Evolutionary conservation across 2,113 vertebrate species (phyloP).

Genomic region (Myrmophylax atrothorax): DNA sequence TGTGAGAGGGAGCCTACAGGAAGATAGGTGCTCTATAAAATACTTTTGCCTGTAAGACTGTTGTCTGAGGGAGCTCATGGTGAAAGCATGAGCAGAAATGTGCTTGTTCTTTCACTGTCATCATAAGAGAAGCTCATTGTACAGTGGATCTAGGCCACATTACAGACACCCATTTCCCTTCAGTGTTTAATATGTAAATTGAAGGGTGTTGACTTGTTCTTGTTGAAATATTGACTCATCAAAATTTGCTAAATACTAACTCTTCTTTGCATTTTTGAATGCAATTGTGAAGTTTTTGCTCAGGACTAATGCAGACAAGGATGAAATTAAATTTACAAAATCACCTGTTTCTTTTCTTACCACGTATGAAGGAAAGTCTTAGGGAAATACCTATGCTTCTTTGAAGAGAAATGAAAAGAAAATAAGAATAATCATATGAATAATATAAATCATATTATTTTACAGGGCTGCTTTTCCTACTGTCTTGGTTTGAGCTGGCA

Average conservation of each 20-base stretch:
- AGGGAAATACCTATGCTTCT: not conserved
- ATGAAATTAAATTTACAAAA: not conserved
- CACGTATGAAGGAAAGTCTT: not conserved
- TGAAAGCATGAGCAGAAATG: not conserved
- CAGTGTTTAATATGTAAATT: not conserved
- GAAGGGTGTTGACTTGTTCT: not conserved
- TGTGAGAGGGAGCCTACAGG: not conserved
- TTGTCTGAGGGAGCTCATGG: not conserved
- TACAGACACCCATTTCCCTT: not conserved
- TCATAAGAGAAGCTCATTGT: not conserved
- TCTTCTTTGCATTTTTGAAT: not conserved
- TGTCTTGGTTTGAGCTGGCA: too few species aligned
- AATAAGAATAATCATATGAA: not conserved
- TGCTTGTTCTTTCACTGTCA: not conserved
- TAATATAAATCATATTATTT: not conserved
- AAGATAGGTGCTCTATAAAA: not conserved
- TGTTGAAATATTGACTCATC: not conserved
- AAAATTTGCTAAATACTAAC: not conserved
- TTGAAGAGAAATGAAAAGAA: not conserved
- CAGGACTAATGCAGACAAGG: not conserved
- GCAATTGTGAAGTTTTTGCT: not conserved
- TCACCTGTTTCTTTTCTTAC: not conserved
- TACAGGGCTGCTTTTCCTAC: not conserved
- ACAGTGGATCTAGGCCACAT: not conserved
- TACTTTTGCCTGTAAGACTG: not conserved